phyloP scores from a whole-genome alignment of 35 echinoderm and acorn worm species.

The Stichopus chloronotus region DNA sequence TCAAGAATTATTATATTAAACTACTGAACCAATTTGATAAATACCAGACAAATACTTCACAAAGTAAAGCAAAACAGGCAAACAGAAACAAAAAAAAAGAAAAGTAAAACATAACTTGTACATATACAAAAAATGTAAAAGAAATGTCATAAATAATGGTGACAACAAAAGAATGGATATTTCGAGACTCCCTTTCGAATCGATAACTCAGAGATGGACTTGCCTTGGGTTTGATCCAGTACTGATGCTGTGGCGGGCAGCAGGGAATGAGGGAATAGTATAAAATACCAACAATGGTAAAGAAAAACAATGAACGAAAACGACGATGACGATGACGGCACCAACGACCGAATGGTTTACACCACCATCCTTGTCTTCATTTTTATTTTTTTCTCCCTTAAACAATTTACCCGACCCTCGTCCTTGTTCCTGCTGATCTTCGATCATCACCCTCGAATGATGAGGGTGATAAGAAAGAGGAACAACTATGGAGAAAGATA shows the following conservation, averaged over 20 bases:
- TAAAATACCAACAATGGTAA: not conserved
- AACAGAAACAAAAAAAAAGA: not conserved
- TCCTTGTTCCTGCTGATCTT: too few species aligned
- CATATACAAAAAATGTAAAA: too few species aligned
- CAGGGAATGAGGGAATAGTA: not conserved
- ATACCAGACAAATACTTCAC: too few species aligned
- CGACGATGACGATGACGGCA: not conserved
- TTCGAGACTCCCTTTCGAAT: not conserved
- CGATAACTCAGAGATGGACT: conserved; percentile 59
- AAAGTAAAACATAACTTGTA: not conserved
- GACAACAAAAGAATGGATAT: not conserved
- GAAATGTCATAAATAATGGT: too few species aligned
- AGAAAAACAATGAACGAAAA: not conserved
- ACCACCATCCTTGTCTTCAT: not conserved
- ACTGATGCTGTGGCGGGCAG: conserved; percentile 82
- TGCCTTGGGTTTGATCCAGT: conserved; percentile 99
- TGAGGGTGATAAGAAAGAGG: too few species aligned
- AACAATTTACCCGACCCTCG: too few species aligned
- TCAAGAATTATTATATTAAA: too few species aligned
- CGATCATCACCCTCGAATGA: too few species aligned
- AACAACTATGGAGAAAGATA: too few species aligned
- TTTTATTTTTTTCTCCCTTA: too few species aligned
- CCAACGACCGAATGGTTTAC: not conserved
- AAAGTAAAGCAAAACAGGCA: not conserved
- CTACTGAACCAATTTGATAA: too few species aligned